A percentile compares a stretch with the other conserved stretches of the same genome.
These are phyloP conservation scores for Atopsyche davidsoni DNA, from an alignment of 1,140 invertebrate species.

Conservation along the genomic window DNA sequence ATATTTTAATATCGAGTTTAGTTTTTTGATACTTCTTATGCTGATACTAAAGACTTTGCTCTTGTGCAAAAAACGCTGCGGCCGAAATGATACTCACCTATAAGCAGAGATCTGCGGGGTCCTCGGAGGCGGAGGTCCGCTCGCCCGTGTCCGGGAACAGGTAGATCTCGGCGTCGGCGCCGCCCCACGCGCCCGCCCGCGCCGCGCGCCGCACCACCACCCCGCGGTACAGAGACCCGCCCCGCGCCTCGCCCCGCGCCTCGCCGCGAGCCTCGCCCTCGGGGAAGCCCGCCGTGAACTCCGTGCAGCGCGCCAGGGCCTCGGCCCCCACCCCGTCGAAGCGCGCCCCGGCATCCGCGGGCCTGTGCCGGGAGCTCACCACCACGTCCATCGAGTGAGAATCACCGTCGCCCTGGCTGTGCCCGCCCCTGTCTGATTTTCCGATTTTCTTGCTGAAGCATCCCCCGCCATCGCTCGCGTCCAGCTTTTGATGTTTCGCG, in stretches of 20 bases:
- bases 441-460: slow-evolving; percentile 17
- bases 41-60: too few relatives aligned
- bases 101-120: slow-evolving; percentile 18
- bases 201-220: slow-evolving; percentile 11
- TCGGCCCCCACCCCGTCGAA: slow-evolving; percentile 11
- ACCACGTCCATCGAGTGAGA: slow-evolving; percentile 12
- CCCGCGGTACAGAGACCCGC: slow-evolving; percentile 10
- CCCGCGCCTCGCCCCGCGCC: background rate
- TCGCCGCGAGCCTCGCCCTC: slow-evolving; percentile 8
- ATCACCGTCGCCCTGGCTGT: background rate
- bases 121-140: background rate
- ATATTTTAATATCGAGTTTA: too few relatives aligned
- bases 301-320: slow-evolving; percentile 9
- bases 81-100: slow-evolving; percentile 26
- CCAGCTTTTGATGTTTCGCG: background rate
- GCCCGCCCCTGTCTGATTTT: background rate
- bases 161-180: slow-evolving; percentile 21
- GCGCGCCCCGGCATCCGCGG: slow-evolving; percentile 1
- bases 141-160: slow-evolving; percentile 19
- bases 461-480: slow-evolving; percentile 1
- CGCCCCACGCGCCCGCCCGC: background rate
- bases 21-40: too few relatives aligned
- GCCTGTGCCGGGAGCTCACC: slow-evolving; percentile 3
- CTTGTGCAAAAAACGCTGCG: slow-evolving; percentile 18
- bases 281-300: slow-evolving; percentile 21